Evolutionary conservation across 2,888 invertebrate species (phyloP).

Genomic region (Harmothoe impar): DNA sequence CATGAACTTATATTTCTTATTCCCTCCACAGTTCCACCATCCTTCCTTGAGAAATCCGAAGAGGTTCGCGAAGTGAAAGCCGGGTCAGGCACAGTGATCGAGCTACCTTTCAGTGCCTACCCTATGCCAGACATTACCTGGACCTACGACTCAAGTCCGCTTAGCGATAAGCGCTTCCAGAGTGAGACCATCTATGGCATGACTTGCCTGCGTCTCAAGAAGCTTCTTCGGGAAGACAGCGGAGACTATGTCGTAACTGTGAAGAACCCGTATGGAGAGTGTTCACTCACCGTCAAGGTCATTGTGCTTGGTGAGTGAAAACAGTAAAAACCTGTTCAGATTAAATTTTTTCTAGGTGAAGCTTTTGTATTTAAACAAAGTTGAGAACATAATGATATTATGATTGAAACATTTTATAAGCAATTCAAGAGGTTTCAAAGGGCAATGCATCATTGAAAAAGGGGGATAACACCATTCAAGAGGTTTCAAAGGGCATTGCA

Average conservation of each 20-base stretch:
- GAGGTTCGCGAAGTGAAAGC: slow-evolving; percentile 69
- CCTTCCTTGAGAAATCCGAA: slow-evolving; percentile 68
- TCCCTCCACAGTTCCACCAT: slow-evolving; percentile 67
- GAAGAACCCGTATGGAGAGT: slow-evolving; percentile 72
- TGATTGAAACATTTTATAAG: too few relatives aligned
- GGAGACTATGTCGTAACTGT: slow-evolving; percentile 73
- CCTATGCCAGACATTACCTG: slow-evolving; percentile 74
- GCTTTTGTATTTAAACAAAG: neutral
- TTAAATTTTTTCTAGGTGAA: neutral
- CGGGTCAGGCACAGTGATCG: slow-evolving; percentile 71
- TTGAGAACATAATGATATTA: neutral
- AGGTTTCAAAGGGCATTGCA: too few relatives aligned
- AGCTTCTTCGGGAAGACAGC: slow-evolving; percentile 69
- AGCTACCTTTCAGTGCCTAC: slow-evolving; percentile 71
- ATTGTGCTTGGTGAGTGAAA: slow-evolving; percentile 85
- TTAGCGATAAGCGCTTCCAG: slow-evolving; percentile 64
- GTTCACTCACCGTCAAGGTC: slow-evolving; percentile 70
- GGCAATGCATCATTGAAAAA: too few relatives aligned
- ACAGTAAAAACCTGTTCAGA: too few relatives aligned
- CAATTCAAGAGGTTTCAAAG: too few relatives aligned
- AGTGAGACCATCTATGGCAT: slow-evolving; percentile 71
- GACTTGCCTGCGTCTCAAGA: slow-evolving; percentile 72
- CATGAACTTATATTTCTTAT: too few relatives aligned
- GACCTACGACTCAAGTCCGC: slow-evolving; percentile 69
- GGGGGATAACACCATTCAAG: too few relatives aligned